Percentiles rank a stretch among this genome's conserved stretches.
Evolutionary conservation across 2,888 invertebrate genomes (phyloP).

Genomic region (Eilema depressum): DNA sequence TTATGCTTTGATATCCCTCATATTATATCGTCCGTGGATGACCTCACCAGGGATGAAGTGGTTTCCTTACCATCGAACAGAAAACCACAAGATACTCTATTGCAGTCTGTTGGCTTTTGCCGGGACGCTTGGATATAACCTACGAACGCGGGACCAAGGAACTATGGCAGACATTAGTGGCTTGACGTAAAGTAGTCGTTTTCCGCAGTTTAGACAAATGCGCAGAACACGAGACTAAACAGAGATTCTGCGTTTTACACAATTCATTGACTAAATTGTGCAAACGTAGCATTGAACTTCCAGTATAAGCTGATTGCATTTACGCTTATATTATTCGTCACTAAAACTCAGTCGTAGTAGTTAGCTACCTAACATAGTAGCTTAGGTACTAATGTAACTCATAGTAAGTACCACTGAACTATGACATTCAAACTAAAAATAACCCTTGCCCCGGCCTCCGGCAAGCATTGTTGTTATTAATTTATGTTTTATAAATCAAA

Average conservation of each 20-base stretch:
- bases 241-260: too few species aligned
- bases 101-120: too few species aligned
- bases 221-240: not conserved
- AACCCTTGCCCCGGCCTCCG: slow-evolving; percentile 20
- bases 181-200: too few species aligned
- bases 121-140: too few species aligned
- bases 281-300: not conserved
- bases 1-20: not conserved
- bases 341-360: not conserved
- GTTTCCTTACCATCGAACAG: not conserved
- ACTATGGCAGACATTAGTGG: too few species aligned
- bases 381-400: slow-evolving; percentile 9
- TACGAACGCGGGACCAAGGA: too few species aligned
- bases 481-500: slow-evolving; percentile 55
- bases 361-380: not conserved
- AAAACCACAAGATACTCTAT: too few species aligned
- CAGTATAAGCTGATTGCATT: not conserved
- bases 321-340: not conserved
- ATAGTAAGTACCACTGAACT: slow-evolving; percentile 15
- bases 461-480: slow-evolving; percentile 33
- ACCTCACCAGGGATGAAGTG: not conserved
- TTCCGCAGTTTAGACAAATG: too few species aligned
- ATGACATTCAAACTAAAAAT: slow-evolving; percentile 28
- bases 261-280: not conserved
- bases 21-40: not conserved